Percentiles rank a stretch among this genome's conserved stretches.
These are phyloP conservation scores for Montipora capitata DNA, from an alignment of 92 coral and sea anemone genomes.

Conservation along the genomic window DNA sequence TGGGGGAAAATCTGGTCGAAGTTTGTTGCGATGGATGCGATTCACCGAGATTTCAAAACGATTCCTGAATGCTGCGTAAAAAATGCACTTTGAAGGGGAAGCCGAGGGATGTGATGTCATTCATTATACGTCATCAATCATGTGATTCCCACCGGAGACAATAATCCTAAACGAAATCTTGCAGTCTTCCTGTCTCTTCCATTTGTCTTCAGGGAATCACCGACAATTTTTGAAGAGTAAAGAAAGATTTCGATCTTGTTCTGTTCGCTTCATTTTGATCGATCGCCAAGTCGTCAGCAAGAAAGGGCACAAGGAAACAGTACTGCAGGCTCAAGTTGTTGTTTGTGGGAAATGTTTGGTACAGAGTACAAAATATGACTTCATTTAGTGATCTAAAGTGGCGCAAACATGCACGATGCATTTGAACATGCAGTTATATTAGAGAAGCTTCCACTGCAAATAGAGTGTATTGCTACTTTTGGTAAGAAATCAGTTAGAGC, in stretches of 20 bases:
- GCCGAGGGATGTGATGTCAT: conserved; percentile 27
- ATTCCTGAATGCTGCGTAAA: neutral
- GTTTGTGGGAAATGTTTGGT: conserved; percentile 22
- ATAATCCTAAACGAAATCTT: too few species aligned
- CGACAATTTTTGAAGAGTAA: too few species aligned
- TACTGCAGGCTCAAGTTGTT: conserved; percentile 67
- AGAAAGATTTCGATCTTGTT: neutral
- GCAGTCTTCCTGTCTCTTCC: too few species aligned
- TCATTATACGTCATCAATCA: conserved; percentile 34
- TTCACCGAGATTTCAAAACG: conserved; percentile 4
- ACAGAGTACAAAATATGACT: neutral
- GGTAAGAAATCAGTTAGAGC: conserved; percentile 66
- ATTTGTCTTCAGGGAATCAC: too few species aligned
- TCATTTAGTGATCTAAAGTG: conserved; percentile 25
- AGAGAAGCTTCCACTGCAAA: conserved; percentile 94
- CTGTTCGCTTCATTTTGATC: neutral
- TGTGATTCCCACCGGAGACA: neutral
- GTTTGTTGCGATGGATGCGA: neutral
- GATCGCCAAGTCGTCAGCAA: neutral
- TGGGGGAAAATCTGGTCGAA: neutral
- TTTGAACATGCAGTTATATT: conserved; percentile 98
- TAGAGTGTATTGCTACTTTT: conserved; percentile 97
- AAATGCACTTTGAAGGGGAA: neutral
- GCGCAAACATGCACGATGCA: conserved; percentile 98
- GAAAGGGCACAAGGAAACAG: neutral